phyloP scores from a whole-genome alignment of 2,888 invertebrate species.

The Standfussiana lucernea region DNA sequence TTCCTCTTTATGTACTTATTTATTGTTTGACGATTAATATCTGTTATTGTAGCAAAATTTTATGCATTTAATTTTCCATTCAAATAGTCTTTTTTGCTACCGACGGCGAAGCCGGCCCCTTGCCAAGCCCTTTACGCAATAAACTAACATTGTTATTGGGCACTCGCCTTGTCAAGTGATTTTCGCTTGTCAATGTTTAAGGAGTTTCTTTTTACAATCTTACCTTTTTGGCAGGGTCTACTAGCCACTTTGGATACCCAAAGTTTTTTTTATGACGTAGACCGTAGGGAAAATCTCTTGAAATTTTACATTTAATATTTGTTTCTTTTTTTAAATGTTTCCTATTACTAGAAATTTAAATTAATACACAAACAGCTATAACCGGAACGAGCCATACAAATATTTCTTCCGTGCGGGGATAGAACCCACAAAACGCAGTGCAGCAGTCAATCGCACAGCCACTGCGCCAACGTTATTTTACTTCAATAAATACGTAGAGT shows the following conservation, averaged over 20 bases:
- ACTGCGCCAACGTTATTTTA: background rate
- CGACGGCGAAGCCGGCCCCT: background rate
- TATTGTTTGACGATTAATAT: background rate
- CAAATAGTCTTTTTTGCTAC: conserved; percentile 8
- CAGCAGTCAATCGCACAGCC: background rate
- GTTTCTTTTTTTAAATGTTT: background rate
- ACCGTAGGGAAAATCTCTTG: background rate
- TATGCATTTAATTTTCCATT: conserved; percentile 20
- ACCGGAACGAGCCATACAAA: background rate
- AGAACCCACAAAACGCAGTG: background rate
- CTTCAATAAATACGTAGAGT: background rate
- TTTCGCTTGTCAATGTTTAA: conserved; percentile 34
- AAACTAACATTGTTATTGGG: conserved; percentile 39
- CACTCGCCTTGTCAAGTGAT: conserved; percentile 28
- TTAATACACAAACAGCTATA: background rate
- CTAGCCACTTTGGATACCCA: background rate
- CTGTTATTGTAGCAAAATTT: background rate
- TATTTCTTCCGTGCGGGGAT: background rate
- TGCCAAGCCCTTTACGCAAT: conserved; percentile 12
- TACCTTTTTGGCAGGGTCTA: conserved; percentile 12
- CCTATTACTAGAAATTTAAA: background rate
- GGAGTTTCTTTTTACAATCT: conserved; percentile 29
- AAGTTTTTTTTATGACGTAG: conserved; percentile 1
- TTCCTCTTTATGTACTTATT: background rate
- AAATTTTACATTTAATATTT: background rate